phyloP scores from a whole-genome alignment of 2,797 vertebrate species.

The Taenioides sp. region DNA sequence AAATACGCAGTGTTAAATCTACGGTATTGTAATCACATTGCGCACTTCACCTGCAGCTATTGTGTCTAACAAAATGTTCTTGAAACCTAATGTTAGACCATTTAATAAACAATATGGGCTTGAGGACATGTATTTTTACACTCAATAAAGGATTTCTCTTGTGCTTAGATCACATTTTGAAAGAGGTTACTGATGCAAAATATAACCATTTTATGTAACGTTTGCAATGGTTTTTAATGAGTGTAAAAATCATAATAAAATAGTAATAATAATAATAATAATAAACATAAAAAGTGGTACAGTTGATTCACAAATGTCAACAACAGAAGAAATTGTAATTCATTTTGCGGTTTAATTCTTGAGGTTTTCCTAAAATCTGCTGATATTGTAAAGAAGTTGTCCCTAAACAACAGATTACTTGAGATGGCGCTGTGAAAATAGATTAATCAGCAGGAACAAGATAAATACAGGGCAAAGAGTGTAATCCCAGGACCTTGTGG shows the following conservation, averaged over 20 bases:
- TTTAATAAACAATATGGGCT: neutral
- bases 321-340: neutral
- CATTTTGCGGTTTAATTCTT: neutral
- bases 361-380: neutral
- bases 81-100: neutral
- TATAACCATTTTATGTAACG: neutral
- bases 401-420: neutral
- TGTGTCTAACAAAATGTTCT: neutral
- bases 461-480: neutral
- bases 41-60: neutral
- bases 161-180: neutral
- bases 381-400: neutral
- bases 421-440: neutral
- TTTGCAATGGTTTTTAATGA: too few species aligned
- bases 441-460: constrained; percentile 9
- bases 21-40: neutral
- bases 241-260: too few species aligned
- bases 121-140: neutral
- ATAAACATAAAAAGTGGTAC: neutral
- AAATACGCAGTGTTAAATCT: neutral
- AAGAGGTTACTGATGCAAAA: neutral
- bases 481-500: constrained; percentile 11
- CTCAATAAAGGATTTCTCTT: neutral
- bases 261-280: too few species aligned
- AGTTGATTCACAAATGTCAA: too few species aligned